phyloP scores from a whole-genome alignment of 2,888 invertebrate species.

The Euspilapteryx auroguttella region DNA sequence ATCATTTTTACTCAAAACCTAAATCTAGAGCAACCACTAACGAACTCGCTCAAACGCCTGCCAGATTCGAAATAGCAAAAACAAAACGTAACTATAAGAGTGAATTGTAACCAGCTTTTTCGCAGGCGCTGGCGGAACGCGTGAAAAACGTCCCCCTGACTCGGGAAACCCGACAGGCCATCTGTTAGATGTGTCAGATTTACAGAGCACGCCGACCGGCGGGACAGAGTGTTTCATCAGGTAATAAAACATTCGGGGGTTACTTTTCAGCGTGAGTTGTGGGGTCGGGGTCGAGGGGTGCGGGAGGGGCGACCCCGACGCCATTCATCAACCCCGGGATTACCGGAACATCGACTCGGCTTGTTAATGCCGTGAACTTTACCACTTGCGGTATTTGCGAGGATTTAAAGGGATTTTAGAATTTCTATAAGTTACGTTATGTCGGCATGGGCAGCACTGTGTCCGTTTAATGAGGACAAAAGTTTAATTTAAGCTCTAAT shows the following conservation, averaged over 20 bases:
- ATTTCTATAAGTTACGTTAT: too few relatives aligned
- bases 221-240: conserved; percentile 36
- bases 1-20: too few relatives aligned
- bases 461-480: too few relatives aligned
- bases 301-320: conserved; percentile 17
- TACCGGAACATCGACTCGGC: conserved; percentile 13
- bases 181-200: conserved; percentile 13
- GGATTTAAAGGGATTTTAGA: conserved; percentile 4
- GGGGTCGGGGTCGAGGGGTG: conserved; percentile 23
- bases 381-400: conserved; percentile 3
- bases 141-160: conserved; percentile 3
- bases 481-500: too few relatives aligned
- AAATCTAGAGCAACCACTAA: neutral
- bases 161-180: conserved; percentile 3
- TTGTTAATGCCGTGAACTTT: conserved; percentile 16
- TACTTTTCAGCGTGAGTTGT: conserved; percentile 32
- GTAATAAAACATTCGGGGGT: conserved; percentile 41
- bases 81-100: conserved; percentile 2
- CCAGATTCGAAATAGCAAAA: conserved; percentile 2
- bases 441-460: too few relatives aligned
- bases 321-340: conserved; percentile 21
- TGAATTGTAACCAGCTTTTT: neutral
- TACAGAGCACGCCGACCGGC: conserved; percentile 16
- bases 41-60: conserved; percentile 2
- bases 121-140: conserved; percentile 1